Base-by-base conservation (phyloP, 2,113 vertebrate genomes). In the Propithecus coquereli region DNA sequence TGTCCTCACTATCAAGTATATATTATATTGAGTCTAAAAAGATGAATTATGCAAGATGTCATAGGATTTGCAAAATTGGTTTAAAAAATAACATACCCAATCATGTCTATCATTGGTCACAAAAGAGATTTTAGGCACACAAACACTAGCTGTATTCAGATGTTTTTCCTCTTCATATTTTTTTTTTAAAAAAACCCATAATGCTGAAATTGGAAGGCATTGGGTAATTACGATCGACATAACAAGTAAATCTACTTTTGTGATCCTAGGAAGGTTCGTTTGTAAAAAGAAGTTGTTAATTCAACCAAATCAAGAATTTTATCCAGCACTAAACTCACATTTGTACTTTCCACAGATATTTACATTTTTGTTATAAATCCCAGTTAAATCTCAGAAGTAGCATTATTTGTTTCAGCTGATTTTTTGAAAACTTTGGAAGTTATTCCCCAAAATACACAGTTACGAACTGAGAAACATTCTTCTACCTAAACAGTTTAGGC, bases 281-380 rank as follows among this genome's bases (percentile, higher is more conserved):
- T 59, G 23, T 8, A 37, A 22, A 5, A 79, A 61, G 18, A 63
- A 74, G 2, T 59, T 63, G 14, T 77, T 83, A 93, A 54, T 65
- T 59, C 22, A 66, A 43, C 71, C 61, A 83, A 81, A 30, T 30
- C 57, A 59, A 43, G 11, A 59, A 65, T 92, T 92, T 94, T 85
- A 81, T n/a, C 16, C 3, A 77, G 13, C 30, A 17, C 2, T 27
- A 96, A 82, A 18, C 8, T 94, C 61, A 73, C 2, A 32, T 68
- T 37, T 47, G 8, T 87, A 43, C 43, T 47, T 47, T 37, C n/a
- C 73, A 13, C 0, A 84, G 34, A 57, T 40, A n/a, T 32, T 96
- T 91, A 50, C 9, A 17, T 83, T 95, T 94, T 63, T 0, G 93
- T 94, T 91, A 54, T 83, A 59, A 96, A 85, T 79, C 32, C 37